Conservation (phyloP, 1,140 invertebrate species). For the Xylocopa sonorina region DNA sequence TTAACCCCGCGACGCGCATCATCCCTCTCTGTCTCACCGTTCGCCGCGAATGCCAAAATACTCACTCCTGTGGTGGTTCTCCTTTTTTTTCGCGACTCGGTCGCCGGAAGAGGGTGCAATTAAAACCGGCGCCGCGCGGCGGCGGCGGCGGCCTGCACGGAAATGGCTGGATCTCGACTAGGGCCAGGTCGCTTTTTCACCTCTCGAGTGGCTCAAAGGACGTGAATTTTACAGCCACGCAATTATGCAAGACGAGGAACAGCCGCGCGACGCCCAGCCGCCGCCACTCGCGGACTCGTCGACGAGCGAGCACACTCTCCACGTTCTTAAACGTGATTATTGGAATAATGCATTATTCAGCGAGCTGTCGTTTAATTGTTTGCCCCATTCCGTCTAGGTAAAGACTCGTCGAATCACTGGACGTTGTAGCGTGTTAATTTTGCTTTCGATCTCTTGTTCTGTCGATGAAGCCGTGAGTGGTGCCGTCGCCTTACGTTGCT, state of each 20-base stretch:
- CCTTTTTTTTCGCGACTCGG: not conserved
- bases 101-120: constrained; percentile 27
- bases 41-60: not conserved
- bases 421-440: not conserved
- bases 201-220: constrained; percentile 13
- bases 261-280: not conserved
- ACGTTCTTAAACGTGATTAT: constrained; percentile 17
- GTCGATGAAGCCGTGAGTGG: not conserved
- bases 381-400: not conserved
- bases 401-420: not conserved
- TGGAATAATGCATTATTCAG: constrained; percentile 44
- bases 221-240: constrained; percentile 39
- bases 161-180: constrained; percentile 15
- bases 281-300: constrained; percentile 2
- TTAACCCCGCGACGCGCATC: constrained; percentile 1
- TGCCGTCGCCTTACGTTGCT: not conserved
- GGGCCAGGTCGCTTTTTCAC: constrained; percentile 23
- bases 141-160: too few relatives aligned
- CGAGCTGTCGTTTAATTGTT: constrained; percentile 37
- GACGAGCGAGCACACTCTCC: not conserved
- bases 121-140: constrained; percentile 13
- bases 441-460: not conserved
- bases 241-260: constrained; percentile 34
- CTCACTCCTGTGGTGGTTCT: too few relatives aligned
- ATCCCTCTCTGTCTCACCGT: not conserved